These are phyloP conservation scores for Rhagonycha lutea DNA, from an alignment of 2,888 invertebrate species.

Conservation along the genomic window DNA sequence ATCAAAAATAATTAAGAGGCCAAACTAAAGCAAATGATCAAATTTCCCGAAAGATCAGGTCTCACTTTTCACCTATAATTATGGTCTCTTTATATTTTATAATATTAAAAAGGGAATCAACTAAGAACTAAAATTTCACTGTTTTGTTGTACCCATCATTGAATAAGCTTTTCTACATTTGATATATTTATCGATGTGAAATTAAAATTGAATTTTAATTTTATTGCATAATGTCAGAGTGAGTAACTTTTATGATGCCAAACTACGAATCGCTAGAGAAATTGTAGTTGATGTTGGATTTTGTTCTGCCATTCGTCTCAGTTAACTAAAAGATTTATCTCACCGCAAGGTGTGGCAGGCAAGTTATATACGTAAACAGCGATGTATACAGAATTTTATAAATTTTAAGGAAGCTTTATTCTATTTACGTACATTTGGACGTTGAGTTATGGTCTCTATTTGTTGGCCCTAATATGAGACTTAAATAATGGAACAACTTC, in stretches of 20 bases:
- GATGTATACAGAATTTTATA: slow-evolving; percentile 31
- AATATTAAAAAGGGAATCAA: too few relatives aligned
- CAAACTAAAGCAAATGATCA: too few relatives aligned
- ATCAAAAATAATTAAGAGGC: too few relatives aligned
- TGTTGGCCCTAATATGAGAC: slow-evolving; percentile 25
- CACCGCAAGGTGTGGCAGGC: slow-evolving; percentile 35
- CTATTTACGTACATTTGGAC: slow-evolving; percentile 22
- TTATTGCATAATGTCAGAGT: slow-evolving; percentile 29
- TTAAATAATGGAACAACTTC: slow-evolving; percentile 22
- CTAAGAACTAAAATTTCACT: too few relatives aligned
- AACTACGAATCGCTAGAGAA: slow-evolving; percentile 36
- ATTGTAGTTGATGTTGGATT: slow-evolving; percentile 41
- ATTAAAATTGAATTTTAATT: neutral
- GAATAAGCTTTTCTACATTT: too few relatives aligned
- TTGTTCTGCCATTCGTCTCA: slow-evolving; percentile 42
- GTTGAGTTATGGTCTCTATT: slow-evolving; percentile 22
- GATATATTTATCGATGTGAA: neutral
- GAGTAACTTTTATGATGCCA: slow-evolving; percentile 28
- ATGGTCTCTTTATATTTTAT: too few relatives aligned
- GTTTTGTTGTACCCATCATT: too few relatives aligned
- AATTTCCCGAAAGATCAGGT: too few relatives aligned
- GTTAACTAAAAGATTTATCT: slow-evolving; percentile 42
- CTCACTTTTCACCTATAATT: too few relatives aligned
- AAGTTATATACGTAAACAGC: slow-evolving; percentile 23
- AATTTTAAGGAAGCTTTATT: slow-evolving; percentile 29